Evolutionary conservation across 2,888 invertebrate genomes (phyloP), one percentile per base, ranked within the genome.

Genomic region (Gari tellinella): DNA sequence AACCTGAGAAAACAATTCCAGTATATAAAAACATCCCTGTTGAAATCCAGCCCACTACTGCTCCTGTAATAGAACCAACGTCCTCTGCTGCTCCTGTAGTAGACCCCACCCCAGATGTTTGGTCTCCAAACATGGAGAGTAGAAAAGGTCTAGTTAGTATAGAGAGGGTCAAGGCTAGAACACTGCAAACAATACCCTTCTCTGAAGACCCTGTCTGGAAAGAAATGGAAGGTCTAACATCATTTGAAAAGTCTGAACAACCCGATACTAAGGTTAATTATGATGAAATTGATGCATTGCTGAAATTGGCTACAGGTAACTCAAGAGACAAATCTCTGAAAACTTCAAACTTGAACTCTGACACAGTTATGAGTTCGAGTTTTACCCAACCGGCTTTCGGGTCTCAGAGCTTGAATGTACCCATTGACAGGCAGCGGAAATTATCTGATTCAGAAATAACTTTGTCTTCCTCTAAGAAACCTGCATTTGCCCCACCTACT

Each of bases 191-290:
- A n/a, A 88, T 88, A 23, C 89, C 88, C 2, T 86, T 88, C 64
- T 86, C 88, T 10, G 88, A 89, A 51, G 89, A 89, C 48, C 89
- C 88, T 5, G 85, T 89, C 26, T 89, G 89, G 89, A 88, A 88
- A 64, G 86, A 88, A 67, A 88, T 89, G 12, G 88, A 87, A 55
- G 85, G 85, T 55, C 83, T 89, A 76, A 86, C 88, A 8, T 83
- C 78, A n/a, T 87, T 87, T 66, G 87, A 88, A 21, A 75, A 75
- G 43, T 55, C 72, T 21, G 53, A 60, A 21, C 70, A 72, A 15
- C 63, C 57, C 0, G 49, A 55, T n/a, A 19, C 46, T 4, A 72
- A 63, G 17, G 53, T 75, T 14, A 69, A 75, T 41, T 75, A 72
- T 52, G 79, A 79, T 52, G 79, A 79, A 23, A 75, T 79, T 51